phyloP scores from a whole-genome alignment of 2,113 vertebrate species.

The Ondatra zibethicus region DNA sequence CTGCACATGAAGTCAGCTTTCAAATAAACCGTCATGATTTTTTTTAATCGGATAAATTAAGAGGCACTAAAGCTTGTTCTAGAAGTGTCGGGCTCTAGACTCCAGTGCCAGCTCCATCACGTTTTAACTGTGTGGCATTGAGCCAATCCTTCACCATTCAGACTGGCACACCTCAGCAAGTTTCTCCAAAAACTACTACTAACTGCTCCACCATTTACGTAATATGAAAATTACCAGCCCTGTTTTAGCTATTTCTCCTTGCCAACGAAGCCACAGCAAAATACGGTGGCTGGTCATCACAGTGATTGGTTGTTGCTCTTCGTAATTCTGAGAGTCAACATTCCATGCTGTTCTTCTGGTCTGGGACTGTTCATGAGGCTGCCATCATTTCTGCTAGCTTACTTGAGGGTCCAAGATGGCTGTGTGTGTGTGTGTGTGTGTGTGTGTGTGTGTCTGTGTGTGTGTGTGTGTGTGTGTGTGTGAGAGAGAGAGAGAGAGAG shows the following conservation, averaged over 20 bases:
- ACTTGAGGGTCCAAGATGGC: background rate
- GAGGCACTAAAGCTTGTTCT: background rate
- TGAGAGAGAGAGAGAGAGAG: no score
- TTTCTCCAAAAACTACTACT: slow-evolving; percentile 42
- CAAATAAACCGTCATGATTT: slow-evolving; percentile 36
- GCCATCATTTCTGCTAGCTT: background rate
- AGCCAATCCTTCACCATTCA: background rate
- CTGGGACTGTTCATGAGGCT: background rate
- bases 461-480: background rate
- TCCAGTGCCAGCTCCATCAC: background rate
- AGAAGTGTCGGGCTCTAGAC: background rate
- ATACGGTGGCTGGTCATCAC: background rate
- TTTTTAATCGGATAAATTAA: slow-evolving; percentile 32
- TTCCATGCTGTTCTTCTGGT: background rate
- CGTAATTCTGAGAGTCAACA: background rate
- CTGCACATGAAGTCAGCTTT: slow-evolving; percentile 43
- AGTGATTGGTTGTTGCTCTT: background rate
- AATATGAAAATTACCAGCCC: background rate
- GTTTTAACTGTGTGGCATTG: background rate
- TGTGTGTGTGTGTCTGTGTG: no score
- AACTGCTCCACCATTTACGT: background rate
- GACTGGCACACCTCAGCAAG: background rate
- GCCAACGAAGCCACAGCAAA: background rate
- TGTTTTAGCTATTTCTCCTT: background rate
- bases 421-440: background rate